Base-by-base conservation (phyloP, 2,113 vertebrate genomes). In the Elanoides forficatus region DNA sequence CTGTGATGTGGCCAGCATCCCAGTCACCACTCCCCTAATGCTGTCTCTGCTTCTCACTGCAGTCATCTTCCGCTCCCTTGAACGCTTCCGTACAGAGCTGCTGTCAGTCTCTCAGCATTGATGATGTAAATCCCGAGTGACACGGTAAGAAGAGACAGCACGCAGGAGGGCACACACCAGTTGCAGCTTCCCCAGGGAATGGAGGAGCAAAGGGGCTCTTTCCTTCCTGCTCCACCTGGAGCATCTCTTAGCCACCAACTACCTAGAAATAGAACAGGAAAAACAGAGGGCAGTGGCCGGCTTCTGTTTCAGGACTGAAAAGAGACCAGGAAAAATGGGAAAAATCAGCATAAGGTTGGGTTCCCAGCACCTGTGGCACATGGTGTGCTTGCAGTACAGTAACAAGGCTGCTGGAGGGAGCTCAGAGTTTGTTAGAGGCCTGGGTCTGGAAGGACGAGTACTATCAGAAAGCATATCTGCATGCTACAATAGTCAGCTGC, bases 341-440 rank as follows among this genome's bases (percentile, higher is more conserved):
- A 75, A 67, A 62, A 62, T 40, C 11, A 29, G 30, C 21, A 6
- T 11, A 30, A 8, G 8, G 38, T n/a, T 81, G 60, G 10, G 17
- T 60, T 94, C 48, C 48, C 55, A 71, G 60, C 43, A 65, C 36
- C 52, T 63, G 38, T 42, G 16, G 26, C 36, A 40, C 76, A 52
- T 1, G 1, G 13, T 15, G 17, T 91, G 14, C 70, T 79, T 96
- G 83, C 91, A 95, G 42, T 95, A 62, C 76, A 78, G 0, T 79
- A 85, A 21, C 42, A 22, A 20, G 52, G 36, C 91, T 95, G 92
- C 86, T 95, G 92, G 94, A 94, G 93, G 95, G 94, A 95, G 86
- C 91, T 94, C 88, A 79, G 36, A 67, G 88, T 81, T 92, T 91
- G 76, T 21, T 81, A 79, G 65, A 91, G 76, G 30, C 30, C 16